Evolutionary conservation across 1,140 invertebrate genomes (phyloP).

Genomic region (Brachionus koreanus): DNA sequence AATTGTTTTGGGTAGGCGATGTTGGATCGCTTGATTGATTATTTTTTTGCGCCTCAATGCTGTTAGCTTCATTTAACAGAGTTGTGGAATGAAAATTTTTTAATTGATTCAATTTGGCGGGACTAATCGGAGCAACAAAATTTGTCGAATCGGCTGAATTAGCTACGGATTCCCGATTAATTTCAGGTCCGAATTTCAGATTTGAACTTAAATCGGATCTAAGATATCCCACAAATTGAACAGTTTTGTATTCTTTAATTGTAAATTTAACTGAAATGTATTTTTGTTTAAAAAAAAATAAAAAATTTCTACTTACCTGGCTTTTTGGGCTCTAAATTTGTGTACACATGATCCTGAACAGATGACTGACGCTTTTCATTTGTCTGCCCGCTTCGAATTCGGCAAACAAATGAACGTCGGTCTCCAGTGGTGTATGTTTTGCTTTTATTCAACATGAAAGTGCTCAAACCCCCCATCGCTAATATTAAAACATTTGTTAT

Average conservation of each 20-base stretch:
- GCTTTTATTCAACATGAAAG: slow-evolving; percentile 36
- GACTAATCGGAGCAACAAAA: not conserved
- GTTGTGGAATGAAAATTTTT: slow-evolving; percentile 37
- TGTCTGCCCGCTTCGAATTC: not conserved
- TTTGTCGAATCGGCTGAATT: slow-evolving; percentile 4
- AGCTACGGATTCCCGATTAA: not conserved
- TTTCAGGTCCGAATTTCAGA: slow-evolving; percentile 14
- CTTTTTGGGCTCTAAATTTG: not conserved
- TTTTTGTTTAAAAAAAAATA: not conserved
- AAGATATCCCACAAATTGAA: slow-evolving; percentile 39
- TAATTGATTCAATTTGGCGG: not conserved
- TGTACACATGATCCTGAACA: slow-evolving; percentile 10
- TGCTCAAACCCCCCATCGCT: slow-evolving; percentile 10
- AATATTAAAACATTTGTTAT: not conserved
- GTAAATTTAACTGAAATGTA: not conserved
- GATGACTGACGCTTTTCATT: not conserved
- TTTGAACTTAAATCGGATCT: slow-evolving; percentile 37
- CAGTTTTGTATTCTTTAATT: slow-evolving; percentile 11
- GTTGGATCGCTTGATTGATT: not conserved
- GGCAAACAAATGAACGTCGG: slow-evolving; percentile 26
- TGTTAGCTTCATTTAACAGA: not conserved
- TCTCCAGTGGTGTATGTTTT: slow-evolving; percentile 11
- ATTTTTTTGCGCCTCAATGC: not conserved
- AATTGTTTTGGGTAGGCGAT: not conserved
- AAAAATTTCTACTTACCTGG: not conserved